These are phyloP conservation scores for Trinorchestia longiramus DNA, from an alignment of 1,140 invertebrate species.

Conservation along the genomic window DNA sequence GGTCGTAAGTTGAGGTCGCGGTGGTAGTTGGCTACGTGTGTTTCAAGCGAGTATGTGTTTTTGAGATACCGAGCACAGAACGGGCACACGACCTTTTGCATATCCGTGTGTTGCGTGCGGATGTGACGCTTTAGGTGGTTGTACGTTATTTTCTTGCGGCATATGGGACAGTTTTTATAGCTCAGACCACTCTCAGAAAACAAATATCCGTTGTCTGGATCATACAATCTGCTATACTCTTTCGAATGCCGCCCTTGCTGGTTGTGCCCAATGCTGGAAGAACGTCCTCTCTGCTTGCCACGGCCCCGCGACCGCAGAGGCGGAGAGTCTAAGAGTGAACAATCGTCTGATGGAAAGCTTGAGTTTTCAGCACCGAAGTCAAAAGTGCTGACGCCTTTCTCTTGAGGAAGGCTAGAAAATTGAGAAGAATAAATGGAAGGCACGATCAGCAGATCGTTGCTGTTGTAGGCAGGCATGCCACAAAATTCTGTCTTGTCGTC, in stretches of 20 bases:
- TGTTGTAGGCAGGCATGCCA: constrained; percentile 32
- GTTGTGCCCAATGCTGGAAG: neutral
- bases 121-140: constrained; percentile 67
- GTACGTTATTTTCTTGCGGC: constrained; percentile 65
- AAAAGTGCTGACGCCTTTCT: constrained; percentile 27
- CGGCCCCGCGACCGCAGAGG: neutral
- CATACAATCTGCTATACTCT: neutral
- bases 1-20: constrained; percentile 52
- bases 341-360: neutral
- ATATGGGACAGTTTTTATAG: constrained; percentile 64
- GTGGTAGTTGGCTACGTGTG: constrained; percentile 66
- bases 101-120: constrained; percentile 65
- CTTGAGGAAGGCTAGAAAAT: neutral
- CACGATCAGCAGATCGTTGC: constrained; percentile 46
- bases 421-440: constrained; percentile 20
- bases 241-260: neutral
- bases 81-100: constrained; percentile 64
- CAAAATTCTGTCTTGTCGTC: constrained; percentile 11
- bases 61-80: constrained; percentile 63
- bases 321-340: neutral
- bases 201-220: constrained; percentile 24
- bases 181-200: constrained; percentile 78
- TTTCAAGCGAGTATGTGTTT: constrained; percentile 65
- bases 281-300: neutral
- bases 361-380: neutral